Evolutionary conservation across 2,888 invertebrate species (phyloP), one percentile per base, ranked within the genome.

Genomic region (Pteria penguin): DNA sequence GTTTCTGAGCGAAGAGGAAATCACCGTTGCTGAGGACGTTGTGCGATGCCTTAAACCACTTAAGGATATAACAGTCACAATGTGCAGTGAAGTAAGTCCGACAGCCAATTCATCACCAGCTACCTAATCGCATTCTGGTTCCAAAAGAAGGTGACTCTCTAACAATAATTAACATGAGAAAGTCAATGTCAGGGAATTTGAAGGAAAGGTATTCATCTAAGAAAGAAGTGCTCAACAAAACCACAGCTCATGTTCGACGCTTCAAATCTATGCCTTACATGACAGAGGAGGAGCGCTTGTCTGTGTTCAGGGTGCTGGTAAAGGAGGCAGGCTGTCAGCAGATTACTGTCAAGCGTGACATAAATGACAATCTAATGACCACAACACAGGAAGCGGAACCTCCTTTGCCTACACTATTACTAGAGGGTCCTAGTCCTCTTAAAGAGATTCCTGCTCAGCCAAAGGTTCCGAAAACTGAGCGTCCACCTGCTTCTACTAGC

Each of bases 1-100:
- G 14, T 55, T 29, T 24, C 24, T 73, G 1, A 4, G 29, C 1
- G 62, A 69, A 29, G 61, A 52, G 14, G 69, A 74, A 3, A n/a
- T 75, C 5, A 2, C 55, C 5, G 4, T 75, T 29, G 75, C 69
- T 29, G 70, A 75, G 68, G 75, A 75, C 1, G 52, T 75, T 1
- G 26, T 70, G 22, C 14, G 14, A 8, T 31, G 24, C 1, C n/a
- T 75, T 18, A 70, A 69, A 32, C 75, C 62, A 1, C 45, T 63
- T 26, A 75, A 75, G 62, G 66, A 66, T 27, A 57, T 66, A 1
- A 74, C 74, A 29, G 58, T 58, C 14, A 36, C 55, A 14, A 22
- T 72, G 29, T 72, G 72, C 52, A 31, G 29, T 27, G 73, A 73
- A 65, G 26, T 18, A 36, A n/a, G 24, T 2, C 66, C 73, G 11